Evolutionary conservation across 2,888 invertebrate species (phyloP).

Genomic region (Drepana falcataria): DNA sequence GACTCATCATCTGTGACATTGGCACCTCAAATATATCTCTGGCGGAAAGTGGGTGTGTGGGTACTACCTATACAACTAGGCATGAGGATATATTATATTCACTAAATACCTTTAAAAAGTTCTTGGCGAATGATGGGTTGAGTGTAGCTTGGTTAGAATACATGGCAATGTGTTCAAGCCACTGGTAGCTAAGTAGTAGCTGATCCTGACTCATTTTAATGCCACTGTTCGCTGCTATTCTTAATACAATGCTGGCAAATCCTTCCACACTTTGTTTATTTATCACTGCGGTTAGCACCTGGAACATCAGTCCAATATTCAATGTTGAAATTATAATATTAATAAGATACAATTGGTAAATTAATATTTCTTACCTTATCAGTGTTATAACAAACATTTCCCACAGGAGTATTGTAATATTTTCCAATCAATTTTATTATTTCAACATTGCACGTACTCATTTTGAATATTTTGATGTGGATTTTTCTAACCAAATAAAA

Average conservation of each 20-base stretch:
- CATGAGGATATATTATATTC: background rate
- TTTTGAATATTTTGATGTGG: conserved; percentile 14
- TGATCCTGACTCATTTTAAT: conserved; percentile 57
- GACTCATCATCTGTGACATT: too few relatives aligned
- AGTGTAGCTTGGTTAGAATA: conserved; percentile 70
- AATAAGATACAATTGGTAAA: background rate
- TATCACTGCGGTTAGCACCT: conserved; percentile 71
- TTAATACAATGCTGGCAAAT: conserved; percentile 74
- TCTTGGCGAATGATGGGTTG: conserved; percentile 60
- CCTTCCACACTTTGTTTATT: conserved; percentile 67
- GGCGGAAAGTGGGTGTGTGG: too few relatives aligned
- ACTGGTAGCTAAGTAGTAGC: conserved; percentile 76
- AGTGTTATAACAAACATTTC: conserved; percentile 72
- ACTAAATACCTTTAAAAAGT: conserved; percentile 65
- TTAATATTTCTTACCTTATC: conserved; percentile 56
- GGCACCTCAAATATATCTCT: too few relatives aligned
- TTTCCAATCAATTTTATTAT: conserved; percentile 72
- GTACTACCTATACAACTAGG: background rate
- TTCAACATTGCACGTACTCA: conserved; percentile 55
- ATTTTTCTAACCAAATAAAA: background rate
- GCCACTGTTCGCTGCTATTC: conserved; percentile 62
- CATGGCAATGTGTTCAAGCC: conserved; percentile 82
- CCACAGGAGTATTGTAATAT: conserved; percentile 72
- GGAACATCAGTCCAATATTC: background rate
- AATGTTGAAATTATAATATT: background rate